phyloP scores from a whole-genome alignment of 2,797 vertebrate genomes.

The Rhinophrynus dorsalis region DNA sequence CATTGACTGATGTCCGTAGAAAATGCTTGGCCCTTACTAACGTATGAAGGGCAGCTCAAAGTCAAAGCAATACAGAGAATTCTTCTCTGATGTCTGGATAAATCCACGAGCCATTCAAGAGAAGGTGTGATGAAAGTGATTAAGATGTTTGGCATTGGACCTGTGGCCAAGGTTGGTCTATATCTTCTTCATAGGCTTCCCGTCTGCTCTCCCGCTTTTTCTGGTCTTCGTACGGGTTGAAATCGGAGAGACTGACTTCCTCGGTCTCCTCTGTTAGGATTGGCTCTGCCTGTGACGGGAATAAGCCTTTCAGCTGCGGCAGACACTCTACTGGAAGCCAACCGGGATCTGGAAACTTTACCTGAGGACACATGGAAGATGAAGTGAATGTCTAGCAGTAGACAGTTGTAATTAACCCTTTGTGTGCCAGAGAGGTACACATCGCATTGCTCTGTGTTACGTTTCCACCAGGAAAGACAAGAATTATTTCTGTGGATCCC shows the following conservation, averaged over 20 bases:
- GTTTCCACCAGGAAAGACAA: too few species aligned
- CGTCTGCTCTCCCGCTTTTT: slow-evolving; percentile 53
- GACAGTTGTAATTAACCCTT: background rate
- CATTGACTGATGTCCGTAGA: too few species aligned
- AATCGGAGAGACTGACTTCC: slow-evolving; percentile 78
- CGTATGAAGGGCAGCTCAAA: too few species aligned
- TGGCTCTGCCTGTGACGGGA: slow-evolving; percentile 76
- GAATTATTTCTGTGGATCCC: too few species aligned
- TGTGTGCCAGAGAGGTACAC: too few species aligned
- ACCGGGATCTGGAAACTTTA: slow-evolving; percentile 81
- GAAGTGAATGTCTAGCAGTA: background rate
- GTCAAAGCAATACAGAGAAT: too few species aligned
- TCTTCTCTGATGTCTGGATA: background rate
- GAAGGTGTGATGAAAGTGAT: accelerated
- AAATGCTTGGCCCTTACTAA: background rate
- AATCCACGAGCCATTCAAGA: background rate
- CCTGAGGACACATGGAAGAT: slow-evolving; percentile 58
- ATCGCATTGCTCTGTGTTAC: too few species aligned
- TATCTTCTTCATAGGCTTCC: slow-evolving; percentile 76
- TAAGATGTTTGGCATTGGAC: slow-evolving; percentile 81
- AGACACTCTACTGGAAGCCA: slow-evolving; percentile 83
- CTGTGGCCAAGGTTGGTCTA: slow-evolving; percentile 56
- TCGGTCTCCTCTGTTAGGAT: slow-evolving; percentile 80
- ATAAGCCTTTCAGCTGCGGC: slow-evolving; percentile 77
- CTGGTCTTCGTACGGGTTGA: slow-evolving; percentile 52